These are phyloP conservation scores for Caradrina kadenii DNA, from an alignment of 2,888 invertebrate genomes.

Conservation along the genomic window DNA sequence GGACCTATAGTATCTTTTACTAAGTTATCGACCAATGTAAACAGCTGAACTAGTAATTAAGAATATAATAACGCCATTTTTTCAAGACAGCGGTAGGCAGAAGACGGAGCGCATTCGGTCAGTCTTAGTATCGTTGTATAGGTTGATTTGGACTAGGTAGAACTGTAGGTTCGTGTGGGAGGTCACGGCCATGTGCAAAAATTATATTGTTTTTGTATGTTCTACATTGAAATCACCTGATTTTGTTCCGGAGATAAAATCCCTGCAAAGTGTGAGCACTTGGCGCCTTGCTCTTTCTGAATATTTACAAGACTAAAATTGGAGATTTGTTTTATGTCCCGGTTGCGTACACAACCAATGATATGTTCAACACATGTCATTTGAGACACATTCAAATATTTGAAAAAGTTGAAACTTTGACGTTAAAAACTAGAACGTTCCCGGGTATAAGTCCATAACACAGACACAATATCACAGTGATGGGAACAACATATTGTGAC, in stretches of 20 bases:
- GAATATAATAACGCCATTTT: constrained; percentile 70
- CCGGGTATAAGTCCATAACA: too few relatives aligned
- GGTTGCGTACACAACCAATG: too few relatives aligned
- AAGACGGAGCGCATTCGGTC: constrained; percentile 67
- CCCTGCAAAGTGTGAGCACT: not conserved
- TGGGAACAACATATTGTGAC: too few relatives aligned
- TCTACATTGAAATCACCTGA: not conserved
- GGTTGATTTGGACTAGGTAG: constrained; percentile 69
- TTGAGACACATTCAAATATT: too few relatives aligned
- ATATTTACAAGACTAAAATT: not conserved
- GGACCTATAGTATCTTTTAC: not conserved
- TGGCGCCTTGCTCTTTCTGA: not conserved
- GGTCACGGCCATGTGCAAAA: constrained; percentile 56
- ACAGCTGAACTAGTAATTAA: constrained; percentile 30
- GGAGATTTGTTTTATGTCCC: too few relatives aligned
- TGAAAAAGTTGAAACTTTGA: too few relatives aligned
- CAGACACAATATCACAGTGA: too few relatives aligned
- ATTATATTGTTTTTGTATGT: constrained; percentile 4
- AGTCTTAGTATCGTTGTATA: constrained; percentile 62
- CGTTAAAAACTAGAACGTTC: too few relatives aligned
- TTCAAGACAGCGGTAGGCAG: constrained; percentile 78
- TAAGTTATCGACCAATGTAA: constrained; percentile 51
- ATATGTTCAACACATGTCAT: too few relatives aligned
- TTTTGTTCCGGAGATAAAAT: not conserved
- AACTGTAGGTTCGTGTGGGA: constrained; percentile 54